Evolutionary conservation across 2,888 invertebrate genomes (phyloP).

Genomic region (Harpalus rubripes): DNA sequence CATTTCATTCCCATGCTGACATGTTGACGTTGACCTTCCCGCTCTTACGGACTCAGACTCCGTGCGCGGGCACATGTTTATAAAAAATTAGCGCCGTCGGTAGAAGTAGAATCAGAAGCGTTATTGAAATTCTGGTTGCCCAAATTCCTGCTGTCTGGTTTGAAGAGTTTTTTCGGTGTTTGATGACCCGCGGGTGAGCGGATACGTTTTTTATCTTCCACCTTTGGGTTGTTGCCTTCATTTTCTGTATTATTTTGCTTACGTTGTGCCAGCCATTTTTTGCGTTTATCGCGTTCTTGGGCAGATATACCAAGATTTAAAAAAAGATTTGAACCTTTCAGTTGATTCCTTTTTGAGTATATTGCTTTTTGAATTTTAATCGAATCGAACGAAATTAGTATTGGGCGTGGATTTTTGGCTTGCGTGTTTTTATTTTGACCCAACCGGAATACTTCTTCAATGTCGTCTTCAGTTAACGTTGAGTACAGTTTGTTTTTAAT

Average conservation of each 20-base stretch:
- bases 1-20: too few relatives aligned
- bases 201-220: conserved; percentile 9
- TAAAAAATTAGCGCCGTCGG: too few relatives aligned
- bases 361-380: background rate
- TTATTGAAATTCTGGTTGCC: background rate
- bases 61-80: too few relatives aligned
- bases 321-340: background rate
- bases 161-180: too few relatives aligned
- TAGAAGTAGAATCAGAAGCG: background rate
- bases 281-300: background rate
- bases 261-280: background rate
- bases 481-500: background rate
- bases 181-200: background rate
- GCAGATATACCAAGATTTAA: background rate
- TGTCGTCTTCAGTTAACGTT: background rate
- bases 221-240: background rate
- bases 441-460: background rate
- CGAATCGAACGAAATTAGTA: background rate
- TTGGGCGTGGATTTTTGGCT: background rate
- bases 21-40: too few relatives aligned
- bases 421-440: background rate
- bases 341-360: background rate
- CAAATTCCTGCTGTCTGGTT: too few relatives aligned
- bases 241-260: background rate
- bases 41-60: too few relatives aligned